phyloP scores from a whole-genome alignment of 2,113 vertebrate species.

The Mus musculus region GRCm39 chr8:49987001-49987500 shows the following conservation, averaged over 20 bases:
- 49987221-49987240: conserved; percentile 85
- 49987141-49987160: conserved; percentile 79
- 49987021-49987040: conserved; percentile 81
- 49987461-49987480: conserved; percentile 75
- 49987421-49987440: conserved; percentile 83
- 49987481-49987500: conserved; percentile 48
- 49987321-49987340: conserved; percentile 85
- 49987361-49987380: conserved; percentile 87
- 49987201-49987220: conserved; percentile 87
- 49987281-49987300: conserved; percentile 84
- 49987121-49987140: conserved; percentile 85
- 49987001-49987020: conserved; percentile 72
- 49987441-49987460: conserved; percentile 78
- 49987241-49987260: conserved; percentile 86
- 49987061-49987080: conserved; percentile 83
- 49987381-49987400: conserved; percentile 85
- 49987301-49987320: conserved; percentile 85
- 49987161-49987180: conserved; percentile 86
- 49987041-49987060: conserved; percentile 77
- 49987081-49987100: conserved; percentile 85
- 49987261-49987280: conserved; percentile 84
- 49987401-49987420: conserved; percentile 84
- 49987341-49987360: conserved; percentile 85
- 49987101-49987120: conserved; percentile 83
- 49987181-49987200: conserved; percentile 85